Percentiles rank a stretch among this genome's conserved stretches.
phyloP scores from a whole-genome alignment of 2,113 vertebrate species.

The Chlorodrepanis virens region DNA sequence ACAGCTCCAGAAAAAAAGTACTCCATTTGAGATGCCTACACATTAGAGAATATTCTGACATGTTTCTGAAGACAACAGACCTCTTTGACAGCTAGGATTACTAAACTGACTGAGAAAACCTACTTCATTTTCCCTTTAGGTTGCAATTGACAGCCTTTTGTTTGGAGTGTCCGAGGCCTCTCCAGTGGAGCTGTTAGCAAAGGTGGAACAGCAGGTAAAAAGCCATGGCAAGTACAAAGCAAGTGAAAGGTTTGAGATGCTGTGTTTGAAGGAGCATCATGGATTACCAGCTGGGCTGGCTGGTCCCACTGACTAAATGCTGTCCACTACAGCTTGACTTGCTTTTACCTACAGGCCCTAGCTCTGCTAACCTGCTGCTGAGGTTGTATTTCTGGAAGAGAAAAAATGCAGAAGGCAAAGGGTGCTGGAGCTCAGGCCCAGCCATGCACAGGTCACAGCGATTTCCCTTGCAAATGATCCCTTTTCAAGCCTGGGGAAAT shows the following conservation, averaged over 20 bases:
- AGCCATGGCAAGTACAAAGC: neutral
- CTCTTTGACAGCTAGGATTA: neutral
- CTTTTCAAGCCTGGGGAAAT: neutral
- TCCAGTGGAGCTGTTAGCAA: neutral
- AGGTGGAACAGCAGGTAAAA: neutral
- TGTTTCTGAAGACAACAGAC: neutral
- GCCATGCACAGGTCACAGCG: rapidly evolving
- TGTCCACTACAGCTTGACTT: neutral
- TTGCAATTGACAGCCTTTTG: neutral
- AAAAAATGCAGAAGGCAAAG: neutral
- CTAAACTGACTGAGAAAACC: constrained; percentile 26
- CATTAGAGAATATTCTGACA: neutral
- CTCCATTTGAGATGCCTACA: neutral
- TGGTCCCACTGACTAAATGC: neutral
- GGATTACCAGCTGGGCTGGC: neutral
- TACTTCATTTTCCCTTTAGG: neutral
- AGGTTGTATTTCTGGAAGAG: neutral
- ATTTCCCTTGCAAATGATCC: rapidly evolving
- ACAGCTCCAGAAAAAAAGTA: neutral
- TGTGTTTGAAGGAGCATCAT: neutral
- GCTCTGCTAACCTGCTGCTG: neutral
- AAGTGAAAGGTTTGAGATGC: neutral
- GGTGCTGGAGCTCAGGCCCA: neutral
- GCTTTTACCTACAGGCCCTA: neutral
- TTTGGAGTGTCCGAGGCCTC: neutral